These are phyloP conservation scores for Heterodera carotae DNA, from an alignment of 1,140 invertebrate genomes.

Conservation along the genomic window DNA sequence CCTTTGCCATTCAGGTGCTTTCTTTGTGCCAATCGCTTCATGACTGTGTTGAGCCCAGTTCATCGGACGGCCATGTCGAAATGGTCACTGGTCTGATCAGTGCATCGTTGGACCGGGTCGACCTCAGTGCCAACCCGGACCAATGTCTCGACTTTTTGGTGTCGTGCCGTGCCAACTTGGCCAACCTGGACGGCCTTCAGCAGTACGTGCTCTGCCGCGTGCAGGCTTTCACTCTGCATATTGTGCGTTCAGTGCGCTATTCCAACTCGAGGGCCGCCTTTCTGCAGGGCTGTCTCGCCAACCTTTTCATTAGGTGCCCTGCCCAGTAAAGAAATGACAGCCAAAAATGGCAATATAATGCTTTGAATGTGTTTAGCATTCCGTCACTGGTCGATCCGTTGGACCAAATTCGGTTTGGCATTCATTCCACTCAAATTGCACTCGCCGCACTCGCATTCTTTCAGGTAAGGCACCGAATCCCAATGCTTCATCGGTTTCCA, in stretches of 20 bases:
- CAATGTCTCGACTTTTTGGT: constrained; percentile 48
- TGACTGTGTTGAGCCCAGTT: constrained; percentile 36
- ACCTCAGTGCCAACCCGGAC: constrained; percentile 45
- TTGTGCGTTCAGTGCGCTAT: constrained; percentile 41
- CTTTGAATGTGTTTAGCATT: constrained; percentile 72
- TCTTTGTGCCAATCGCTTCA: constrained; percentile 51
- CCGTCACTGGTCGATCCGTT: constrained; percentile 81
- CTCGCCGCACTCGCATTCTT: constrained; percentile 69
- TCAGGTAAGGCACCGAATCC: constrained; percentile 24
- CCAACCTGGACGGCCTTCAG: constrained; percentile 46
- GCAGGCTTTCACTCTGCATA: constrained; percentile 37
- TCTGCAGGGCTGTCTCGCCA: constrained; percentile 83
- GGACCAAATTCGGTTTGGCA: constrained; percentile 79
- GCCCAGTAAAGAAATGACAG: not conserved
- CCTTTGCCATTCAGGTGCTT: constrained; percentile 33
- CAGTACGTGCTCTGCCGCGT: constrained; percentile 48
- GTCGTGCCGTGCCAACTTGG: constrained; percentile 43
- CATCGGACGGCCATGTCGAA: constrained; percentile 32
- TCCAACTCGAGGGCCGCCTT: constrained; percentile 46
- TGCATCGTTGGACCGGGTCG: constrained; percentile 42
- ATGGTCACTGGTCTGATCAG: constrained; percentile 33
- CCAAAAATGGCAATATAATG: not conserved
- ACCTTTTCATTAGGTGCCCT: constrained; percentile 76
- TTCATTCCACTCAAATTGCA: constrained; percentile 83
- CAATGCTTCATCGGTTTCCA: too few relatives aligned